Conservation (phyloP, 2,113 vertebrate genomes). For the Saguinus imperator region DNA sequence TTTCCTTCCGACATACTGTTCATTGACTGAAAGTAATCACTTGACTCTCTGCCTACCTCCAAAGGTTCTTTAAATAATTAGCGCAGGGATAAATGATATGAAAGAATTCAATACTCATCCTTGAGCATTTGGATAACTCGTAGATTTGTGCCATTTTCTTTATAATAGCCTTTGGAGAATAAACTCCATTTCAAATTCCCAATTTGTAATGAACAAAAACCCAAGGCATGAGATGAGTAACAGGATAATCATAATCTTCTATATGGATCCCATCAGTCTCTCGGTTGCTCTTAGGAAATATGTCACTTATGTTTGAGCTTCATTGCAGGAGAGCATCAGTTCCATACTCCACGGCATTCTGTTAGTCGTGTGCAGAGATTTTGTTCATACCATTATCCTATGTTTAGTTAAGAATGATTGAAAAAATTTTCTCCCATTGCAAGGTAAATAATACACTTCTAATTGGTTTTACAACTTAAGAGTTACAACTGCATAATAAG, state of each 20-base stretch:
- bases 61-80: slow-evolving; percentile 46
- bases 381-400: not conserved
- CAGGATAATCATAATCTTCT: not conserved
- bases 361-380: not conserved
- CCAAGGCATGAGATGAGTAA: not conserved
- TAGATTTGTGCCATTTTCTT: slow-evolving; percentile 24
- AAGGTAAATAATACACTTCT: not conserved
- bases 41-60: slow-evolving; percentile 72
- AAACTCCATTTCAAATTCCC: slow-evolving; percentile 7
- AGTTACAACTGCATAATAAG: not conserved
- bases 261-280: not conserved
- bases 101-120: not conserved
- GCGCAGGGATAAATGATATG: not conserved
- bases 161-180: not conserved
- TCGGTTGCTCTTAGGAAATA: not conserved
- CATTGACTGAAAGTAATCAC: slow-evolving; percentile 70
- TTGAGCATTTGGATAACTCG: slow-evolving; percentile 17
- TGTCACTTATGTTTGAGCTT: not conserved
- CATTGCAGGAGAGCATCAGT: not conserved
- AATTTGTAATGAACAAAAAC: slow-evolving; percentile 29
- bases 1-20: slow-evolving; percentile 77
- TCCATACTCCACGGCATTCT: not conserved
- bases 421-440: not conserved
- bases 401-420: not conserved
- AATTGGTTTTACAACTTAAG: not conserved